Percentiles rank a stretch among this genome's conserved stretches.
These are phyloP conservation scores for Cephalotes varians DNA, from an alignment of 2,888 invertebrate genomes.

Conservation along the genomic window DNA sequence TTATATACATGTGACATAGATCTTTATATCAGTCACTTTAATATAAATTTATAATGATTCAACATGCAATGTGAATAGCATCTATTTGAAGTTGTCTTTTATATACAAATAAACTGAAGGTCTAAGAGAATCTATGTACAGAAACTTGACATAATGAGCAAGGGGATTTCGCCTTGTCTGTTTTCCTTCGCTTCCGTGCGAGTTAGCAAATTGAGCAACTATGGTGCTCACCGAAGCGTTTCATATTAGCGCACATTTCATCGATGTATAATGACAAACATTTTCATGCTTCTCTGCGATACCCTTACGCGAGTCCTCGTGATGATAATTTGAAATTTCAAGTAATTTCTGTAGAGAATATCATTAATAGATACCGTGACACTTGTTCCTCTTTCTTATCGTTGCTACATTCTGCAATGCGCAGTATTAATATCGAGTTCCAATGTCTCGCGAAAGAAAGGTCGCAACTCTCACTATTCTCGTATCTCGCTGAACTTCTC, in stretches of 20 bases:
- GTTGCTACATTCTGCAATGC: background rate
- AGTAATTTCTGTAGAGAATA: constrained; percentile 8
- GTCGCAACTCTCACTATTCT: background rate
- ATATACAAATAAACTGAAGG: constrained; percentile 13
- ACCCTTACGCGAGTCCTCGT: background rate
- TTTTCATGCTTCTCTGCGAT: constrained; percentile 62
- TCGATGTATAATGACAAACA: constrained; percentile 57
- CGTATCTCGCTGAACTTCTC: constrained; percentile 15
- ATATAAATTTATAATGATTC: background rate
- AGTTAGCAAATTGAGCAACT: constrained; percentile 48
- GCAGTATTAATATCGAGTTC: background rate
- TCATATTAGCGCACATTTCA: constrained; percentile 60
- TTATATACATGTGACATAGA: background rate
- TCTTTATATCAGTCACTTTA: background rate
- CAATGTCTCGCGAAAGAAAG: background rate
- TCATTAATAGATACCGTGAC: constrained; percentile 28
- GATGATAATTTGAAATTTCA: constrained; percentile 19
- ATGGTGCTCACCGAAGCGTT: constrained; percentile 49
- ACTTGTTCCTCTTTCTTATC: background rate
- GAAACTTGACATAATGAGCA: constrained; percentile 43
- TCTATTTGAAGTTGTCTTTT: constrained; percentile 4
- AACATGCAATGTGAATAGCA: background rate
- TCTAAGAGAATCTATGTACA: constrained; percentile 7
- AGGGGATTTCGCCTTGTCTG: constrained; percentile 18
- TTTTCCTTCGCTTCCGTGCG: constrained; percentile 44